phyloP scores from a whole-genome alignment of 2,797 vertebrate species.

The Enteromius afrohamiltoni region DNA sequence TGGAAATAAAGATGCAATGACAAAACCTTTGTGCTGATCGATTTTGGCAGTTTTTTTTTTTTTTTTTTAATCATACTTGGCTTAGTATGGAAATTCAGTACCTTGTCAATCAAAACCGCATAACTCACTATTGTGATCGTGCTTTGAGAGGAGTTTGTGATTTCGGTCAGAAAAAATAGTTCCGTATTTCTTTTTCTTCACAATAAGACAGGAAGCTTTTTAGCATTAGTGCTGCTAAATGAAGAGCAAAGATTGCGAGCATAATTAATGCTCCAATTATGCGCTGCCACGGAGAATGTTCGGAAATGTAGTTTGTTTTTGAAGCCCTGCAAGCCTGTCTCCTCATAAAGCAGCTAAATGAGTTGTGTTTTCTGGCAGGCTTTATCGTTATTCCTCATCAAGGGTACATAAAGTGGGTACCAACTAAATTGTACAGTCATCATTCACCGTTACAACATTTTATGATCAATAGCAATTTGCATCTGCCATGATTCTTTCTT shows the following conservation, averaged over 20 bases:
- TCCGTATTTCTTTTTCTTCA: background rate
- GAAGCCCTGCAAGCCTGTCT: background rate
- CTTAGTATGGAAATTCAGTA: background rate
- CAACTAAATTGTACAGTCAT: conserved; percentile 16
- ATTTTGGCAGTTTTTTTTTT: background rate
- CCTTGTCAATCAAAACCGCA: conserved; percentile 22
- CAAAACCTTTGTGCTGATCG: conserved; percentile 56
- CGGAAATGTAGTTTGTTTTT: background rate
- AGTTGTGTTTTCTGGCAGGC: conserved; percentile 17
- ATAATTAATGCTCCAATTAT: conserved; percentile 32
- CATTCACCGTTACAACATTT: conserved; percentile 18
- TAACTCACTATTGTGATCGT: background rate
- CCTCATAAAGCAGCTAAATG: conserved; percentile 13
- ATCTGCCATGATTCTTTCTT: conserved; percentile 9
- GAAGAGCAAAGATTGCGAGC: background rate
- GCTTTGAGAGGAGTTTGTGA: background rate
- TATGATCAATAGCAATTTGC: conserved; percentile 28
- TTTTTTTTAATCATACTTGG: background rate
- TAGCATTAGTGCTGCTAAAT: background rate
- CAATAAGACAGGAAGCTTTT: background rate
- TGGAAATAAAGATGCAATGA: conserved; percentile 79
- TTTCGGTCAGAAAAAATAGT: background rate
- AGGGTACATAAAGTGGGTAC: conserved; percentile 11
- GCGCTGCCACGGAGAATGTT: background rate
- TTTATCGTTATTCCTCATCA: background rate